Evolutionary conservation across 2,113 vertebrate species (phyloP), one percentile per base, ranked within the genome.

Genomic region (Poicephalus meyeri): DNA sequence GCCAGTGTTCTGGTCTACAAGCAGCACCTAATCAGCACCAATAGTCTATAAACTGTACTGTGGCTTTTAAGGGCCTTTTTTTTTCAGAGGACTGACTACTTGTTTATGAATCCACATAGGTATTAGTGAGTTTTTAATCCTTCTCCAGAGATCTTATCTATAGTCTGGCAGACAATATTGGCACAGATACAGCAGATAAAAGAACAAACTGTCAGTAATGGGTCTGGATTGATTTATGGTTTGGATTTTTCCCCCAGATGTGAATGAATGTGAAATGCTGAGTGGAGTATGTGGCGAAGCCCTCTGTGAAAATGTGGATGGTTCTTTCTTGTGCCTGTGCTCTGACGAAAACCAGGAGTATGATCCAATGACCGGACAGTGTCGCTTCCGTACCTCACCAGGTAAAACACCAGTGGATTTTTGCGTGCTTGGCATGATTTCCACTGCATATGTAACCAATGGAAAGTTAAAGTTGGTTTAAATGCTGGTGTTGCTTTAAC

Each of bases 181-280:
- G 93, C 82, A 82, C 37, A 64, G 82, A 80, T 52, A 78, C 29
- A 74, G 58, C 66, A 93, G 91, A 88, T 94, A 77, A 91, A 94
- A 93, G 69, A 87, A 73, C 68, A 80, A 77, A 47, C 89, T 72
- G 68, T 93, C 60, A 14, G 49, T 81, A 91, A 76, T 10, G 31
- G 70, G 3, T 89, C 92, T 97, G 69, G 96, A 49, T 82, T 71
- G 71, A 47, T 85, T 79, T 76, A 25, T 76, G 53, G 29, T 98
- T 86, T 3, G 82, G 18, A 46, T 68, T 90, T 89, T 64, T 96
- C 93, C 94, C 97, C 77, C 98, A 99, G 99, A 99, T 96, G 98
- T 99, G 96, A 99, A 99, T 37, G 99, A 99, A 97, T 99, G 99
- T 89, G 99, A 99, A 86, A 97, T 99, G 97, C 98, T 99, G 92